Percentiles rank a stretch among this genome's conserved stretches.
These are phyloP conservation scores for Eurystomus gularis DNA, from an alignment of 2,113 vertebrate genomes.

Conservation along the genomic window DNA sequence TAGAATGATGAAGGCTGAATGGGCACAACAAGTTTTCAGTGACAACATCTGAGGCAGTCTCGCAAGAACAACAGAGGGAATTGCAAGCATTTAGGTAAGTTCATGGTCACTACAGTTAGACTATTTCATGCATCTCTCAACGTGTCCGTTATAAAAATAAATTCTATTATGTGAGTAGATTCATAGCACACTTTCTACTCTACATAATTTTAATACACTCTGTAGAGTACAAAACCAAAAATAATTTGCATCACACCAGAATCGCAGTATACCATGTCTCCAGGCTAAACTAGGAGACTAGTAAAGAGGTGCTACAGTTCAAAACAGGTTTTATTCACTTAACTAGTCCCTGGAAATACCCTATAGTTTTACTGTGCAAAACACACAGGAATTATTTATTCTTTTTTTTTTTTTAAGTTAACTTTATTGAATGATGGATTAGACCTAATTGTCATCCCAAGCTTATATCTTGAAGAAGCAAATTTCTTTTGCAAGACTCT, in stretches of 20 bases:
- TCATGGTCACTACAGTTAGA: neutral
- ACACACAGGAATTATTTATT: neutral
- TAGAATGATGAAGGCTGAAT: too few relatives aligned
- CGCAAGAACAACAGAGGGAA: neutral
- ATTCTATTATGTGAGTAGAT: neutral
- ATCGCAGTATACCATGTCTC: neutral
- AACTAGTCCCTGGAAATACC: neutral
- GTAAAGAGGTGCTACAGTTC: neutral
- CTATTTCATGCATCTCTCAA: neutral
- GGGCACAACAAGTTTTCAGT: conserved; percentile 1
- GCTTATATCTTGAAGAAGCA: neutral
- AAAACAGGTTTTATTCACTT: neutral
- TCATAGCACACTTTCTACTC: neutral
- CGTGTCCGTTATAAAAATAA: neutral
- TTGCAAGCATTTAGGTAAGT: neutral
- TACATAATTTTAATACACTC: neutral
- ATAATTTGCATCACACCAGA: neutral
- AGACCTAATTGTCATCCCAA: neutral
- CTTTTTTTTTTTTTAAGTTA: neutral
- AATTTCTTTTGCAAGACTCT: neutral
- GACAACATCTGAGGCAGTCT: neutral
- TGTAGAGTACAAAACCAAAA: neutral
- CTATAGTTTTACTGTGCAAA: neutral
- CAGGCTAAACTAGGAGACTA: neutral
- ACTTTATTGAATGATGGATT: neutral